Evolutionary conservation across 2,113 vertebrate species (phyloP).

Genomic region (Microtus ochrogaster): DNA sequence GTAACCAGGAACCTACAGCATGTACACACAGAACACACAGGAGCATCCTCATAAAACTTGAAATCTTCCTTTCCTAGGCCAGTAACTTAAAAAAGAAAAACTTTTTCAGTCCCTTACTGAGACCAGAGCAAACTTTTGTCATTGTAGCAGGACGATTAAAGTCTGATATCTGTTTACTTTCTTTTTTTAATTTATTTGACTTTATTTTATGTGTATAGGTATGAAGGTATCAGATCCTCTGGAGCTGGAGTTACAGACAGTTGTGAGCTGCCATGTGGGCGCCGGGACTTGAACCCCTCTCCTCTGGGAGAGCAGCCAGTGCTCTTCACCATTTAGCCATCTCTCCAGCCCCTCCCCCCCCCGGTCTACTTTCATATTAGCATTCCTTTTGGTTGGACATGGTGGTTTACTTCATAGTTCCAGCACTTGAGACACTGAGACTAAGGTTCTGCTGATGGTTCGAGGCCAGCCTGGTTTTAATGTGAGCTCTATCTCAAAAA

Average conservation of each 20-base stretch:
- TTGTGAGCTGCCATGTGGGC: too few relatives aligned
- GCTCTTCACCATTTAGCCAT: too few relatives aligned
- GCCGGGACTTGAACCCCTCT: too few relatives aligned
- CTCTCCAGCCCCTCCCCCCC: too few relatives aligned
- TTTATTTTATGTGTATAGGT: too few relatives aligned
- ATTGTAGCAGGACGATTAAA: background rate
- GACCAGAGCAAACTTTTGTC: background rate
- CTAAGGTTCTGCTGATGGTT: background rate
- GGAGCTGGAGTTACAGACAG: too few relatives aligned
- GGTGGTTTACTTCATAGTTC: background rate
- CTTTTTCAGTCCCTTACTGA: background rate
- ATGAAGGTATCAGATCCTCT: too few relatives aligned
- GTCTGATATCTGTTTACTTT: background rate
- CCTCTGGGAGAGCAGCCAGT: too few relatives aligned
- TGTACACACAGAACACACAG: background rate
- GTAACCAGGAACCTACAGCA: too few relatives aligned
- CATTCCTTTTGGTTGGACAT: background rate
- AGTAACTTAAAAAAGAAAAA: background rate
- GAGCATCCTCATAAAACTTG: background rate
- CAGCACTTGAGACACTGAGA: background rate
- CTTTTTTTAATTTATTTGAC: too few relatives aligned
- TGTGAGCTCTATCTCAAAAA: background rate
- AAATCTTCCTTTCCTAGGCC: background rate
- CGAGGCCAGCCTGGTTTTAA: background rate
- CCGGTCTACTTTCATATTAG: background rate